Conservation (phyloP, 2,797 vertebrate genomes). For the Eulemur mongoz region DNA sequence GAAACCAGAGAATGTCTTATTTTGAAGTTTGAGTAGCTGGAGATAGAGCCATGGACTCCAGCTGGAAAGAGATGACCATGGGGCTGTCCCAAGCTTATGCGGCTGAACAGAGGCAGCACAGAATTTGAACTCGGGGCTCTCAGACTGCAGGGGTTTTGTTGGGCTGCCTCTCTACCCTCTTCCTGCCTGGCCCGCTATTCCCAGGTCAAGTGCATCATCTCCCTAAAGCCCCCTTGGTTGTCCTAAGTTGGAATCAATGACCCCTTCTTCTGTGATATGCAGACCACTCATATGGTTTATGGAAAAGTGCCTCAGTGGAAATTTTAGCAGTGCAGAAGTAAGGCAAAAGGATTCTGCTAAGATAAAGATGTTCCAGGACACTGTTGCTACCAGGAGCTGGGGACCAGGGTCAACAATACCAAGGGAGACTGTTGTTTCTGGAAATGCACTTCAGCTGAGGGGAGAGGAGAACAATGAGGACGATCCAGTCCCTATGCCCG, state of each 20-base stretch:
- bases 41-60: background rate
- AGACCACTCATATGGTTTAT: background rate
- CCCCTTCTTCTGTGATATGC: background rate
- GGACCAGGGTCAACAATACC: background rate
- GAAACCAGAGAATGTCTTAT: background rate
- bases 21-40: background rate
- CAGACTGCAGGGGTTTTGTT: background rate
- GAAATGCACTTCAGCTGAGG: background rate
- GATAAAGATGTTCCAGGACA: background rate
- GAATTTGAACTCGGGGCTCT: background rate
- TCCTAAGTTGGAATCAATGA: background rate
- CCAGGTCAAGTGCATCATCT: background rate
- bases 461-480: background rate
- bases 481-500: background rate
- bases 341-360: constrained; percentile 2
- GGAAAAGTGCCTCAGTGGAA: background rate
- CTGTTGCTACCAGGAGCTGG: background rate
- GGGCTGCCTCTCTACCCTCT: background rate
- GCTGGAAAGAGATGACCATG: background rate
- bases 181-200: background rate
- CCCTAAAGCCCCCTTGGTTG: background rate
- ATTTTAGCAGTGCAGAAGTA: background rate
- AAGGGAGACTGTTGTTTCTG: background rate
- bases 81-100: background rate
- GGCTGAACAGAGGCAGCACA: background rate